These are phyloP conservation scores for Alligator sinensis DNA, from an alignment of 2,113 vertebrate species.

Conservation along the genomic window DNA sequence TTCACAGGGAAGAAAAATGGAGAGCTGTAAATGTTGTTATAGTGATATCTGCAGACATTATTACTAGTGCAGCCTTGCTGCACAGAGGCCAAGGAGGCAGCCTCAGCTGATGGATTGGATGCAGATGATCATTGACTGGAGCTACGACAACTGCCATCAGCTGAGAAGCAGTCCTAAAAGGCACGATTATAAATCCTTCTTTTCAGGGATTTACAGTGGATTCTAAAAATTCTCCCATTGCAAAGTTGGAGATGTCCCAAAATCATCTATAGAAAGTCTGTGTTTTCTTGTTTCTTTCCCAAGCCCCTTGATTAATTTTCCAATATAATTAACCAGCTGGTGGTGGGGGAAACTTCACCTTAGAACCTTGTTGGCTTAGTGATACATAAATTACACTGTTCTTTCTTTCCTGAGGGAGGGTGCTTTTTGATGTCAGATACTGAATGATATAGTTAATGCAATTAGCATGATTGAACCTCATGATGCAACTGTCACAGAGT, in stretches of 20 bases:
- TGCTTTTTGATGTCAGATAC: too few species aligned
- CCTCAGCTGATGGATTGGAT: not conserved
- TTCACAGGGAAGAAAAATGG: not conserved
- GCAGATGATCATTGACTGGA: not conserved
- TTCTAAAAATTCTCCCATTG: not conserved
- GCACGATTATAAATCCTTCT: not conserved
- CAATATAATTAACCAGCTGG: not conserved
- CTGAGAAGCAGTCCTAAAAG: not conserved
- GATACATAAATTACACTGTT: too few species aligned
- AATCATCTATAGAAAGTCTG: not conserved
- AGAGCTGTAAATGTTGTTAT: not conserved
- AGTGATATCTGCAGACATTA: not conserved
- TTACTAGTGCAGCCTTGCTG: not conserved
- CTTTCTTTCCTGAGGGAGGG: too few species aligned
- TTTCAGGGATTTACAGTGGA: not conserved
- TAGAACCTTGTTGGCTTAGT: too few species aligned
- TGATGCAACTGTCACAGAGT: too few species aligned
- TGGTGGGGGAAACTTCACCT: not conserved
- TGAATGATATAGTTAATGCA: too few species aligned
- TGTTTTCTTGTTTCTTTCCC: not conserved
- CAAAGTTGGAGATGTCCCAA: not conserved
- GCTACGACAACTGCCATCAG: not conserved
- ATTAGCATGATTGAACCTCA: too few species aligned
- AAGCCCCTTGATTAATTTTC: not conserved
- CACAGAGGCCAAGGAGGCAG: not conserved